Evolutionary conservation across 2,113 vertebrate species (phyloP), one percentile per base, ranked within the genome.

Genomic region (Varanus salvator): DNA sequence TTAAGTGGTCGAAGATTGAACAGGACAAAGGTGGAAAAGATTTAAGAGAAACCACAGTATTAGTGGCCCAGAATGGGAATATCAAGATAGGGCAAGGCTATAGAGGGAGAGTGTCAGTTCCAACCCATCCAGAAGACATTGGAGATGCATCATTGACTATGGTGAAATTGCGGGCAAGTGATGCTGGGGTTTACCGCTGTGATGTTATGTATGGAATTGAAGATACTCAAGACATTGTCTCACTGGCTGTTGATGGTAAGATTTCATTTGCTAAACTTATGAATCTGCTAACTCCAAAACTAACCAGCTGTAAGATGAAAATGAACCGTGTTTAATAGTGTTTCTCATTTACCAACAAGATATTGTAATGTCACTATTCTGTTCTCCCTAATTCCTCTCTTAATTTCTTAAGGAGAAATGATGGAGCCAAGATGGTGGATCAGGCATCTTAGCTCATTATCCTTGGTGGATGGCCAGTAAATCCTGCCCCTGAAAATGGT

Each of bases 1-100:
- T 99, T 96, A 99, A 99, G 95, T 99, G 99, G 99, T 99, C 98
- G 90, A 99, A 98, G 96, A 97, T 99, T 75, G 98, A 98, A 44
- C 92, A 96, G 75, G 97, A 97, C 80, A 96, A 95, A 82, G 96
- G 91, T 4, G 97, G 97, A 87, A 97, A 97, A 91, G 97, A 98
- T 8, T 94, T 97, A 91, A 98, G 96, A 89, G 98, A 99, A 96
- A 98, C 97, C 27, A 98, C 97, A 0, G 98, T 99, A 81, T 95
- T 99, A 2, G 99, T 99, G 92, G 98, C 98, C 66, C 98, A 99
- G 78, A 98, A 98, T 9, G 99, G 98, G 74, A 97, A 98, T 90
- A 98, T 99, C 95, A 99, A 99, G 96, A 97, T 99, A 50, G 98
- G 98, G 17, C 96, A 97, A 86, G 97, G 91, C 88, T 99, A 98